Evolutionary conservation across 2,888 invertebrate species (phyloP).

Genomic region (Tinea pellionella): DNA sequence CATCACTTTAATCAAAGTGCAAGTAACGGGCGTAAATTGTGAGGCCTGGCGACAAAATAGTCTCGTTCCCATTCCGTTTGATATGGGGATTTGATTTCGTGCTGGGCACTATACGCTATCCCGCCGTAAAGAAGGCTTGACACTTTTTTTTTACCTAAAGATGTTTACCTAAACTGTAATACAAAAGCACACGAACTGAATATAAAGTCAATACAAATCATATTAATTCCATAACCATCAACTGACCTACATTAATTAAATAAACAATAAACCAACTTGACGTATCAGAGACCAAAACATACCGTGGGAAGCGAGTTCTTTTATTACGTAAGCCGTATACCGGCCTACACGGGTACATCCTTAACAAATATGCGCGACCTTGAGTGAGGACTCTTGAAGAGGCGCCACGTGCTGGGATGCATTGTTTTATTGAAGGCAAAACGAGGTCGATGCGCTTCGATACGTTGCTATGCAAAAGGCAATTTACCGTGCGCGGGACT

Average conservation of each 20-base stretch:
- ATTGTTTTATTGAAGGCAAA: slow-evolving; percentile 54
- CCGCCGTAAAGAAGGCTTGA: too few relatives aligned
- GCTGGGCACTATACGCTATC: too few relatives aligned
- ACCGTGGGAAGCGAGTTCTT: slow-evolving; percentile 65
- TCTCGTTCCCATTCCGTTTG: too few relatives aligned
- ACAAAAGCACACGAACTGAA: too few relatives aligned
- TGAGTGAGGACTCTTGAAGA: slow-evolving; percentile 67
- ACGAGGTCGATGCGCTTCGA: slow-evolving; percentile 11
- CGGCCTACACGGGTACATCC: slow-evolving; percentile 65
- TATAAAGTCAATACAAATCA: neutral
- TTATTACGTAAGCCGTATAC: slow-evolving; percentile 63
- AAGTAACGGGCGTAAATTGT: too few relatives aligned
- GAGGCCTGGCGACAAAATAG: too few relatives aligned
- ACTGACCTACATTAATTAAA: neutral
- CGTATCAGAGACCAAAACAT: slow-evolving; percentile 19
- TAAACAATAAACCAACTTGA: neutral
- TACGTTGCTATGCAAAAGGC: slow-evolving; percentile 1
- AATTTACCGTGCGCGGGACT: neutral
- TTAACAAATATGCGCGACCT: slow-evolving; percentile 68
- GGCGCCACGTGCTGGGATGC: slow-evolving; percentile 64
- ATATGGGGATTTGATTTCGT: too few relatives aligned
- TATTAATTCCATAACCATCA: neutral
- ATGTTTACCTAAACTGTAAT: too few relatives aligned
- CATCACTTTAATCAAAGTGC: too few relatives aligned
- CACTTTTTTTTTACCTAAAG: too few relatives aligned